Conservation (phyloP, 2,797 vertebrate species). For the Sebastolobus altivelis region DNA sequence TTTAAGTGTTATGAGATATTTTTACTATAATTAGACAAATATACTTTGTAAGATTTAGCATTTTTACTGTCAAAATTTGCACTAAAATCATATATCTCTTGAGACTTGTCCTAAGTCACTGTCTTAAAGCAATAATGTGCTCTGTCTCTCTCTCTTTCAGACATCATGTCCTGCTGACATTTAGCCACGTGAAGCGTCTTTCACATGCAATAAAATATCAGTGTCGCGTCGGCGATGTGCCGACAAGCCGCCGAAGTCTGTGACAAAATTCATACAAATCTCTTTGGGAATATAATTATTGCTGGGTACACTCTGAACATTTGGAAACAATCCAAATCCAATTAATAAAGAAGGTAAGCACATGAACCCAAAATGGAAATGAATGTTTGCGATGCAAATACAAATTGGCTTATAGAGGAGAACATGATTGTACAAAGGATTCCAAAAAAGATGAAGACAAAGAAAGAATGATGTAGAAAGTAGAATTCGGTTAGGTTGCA, state of each 20-base stretch:
- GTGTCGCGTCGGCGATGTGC: constrained; percentile 29
- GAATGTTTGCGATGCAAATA: constrained; percentile 79
- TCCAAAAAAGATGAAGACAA: constrained; percentile 66
- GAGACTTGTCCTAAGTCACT: background rate
- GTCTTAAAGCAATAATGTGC: background rate
- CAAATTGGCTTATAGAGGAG: constrained; percentile 71
- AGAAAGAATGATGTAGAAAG: constrained; percentile 54
- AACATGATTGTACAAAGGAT: constrained; percentile 69
- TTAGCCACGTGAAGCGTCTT: constrained; percentile 14
- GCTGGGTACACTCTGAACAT: constrained; percentile 73
- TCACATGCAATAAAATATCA: constrained; percentile 45
- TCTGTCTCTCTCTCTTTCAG: background rate
- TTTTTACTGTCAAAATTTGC: background rate
- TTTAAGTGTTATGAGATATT: background rate
- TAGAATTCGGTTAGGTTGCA: constrained; percentile 17
- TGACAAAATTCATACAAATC: constrained; percentile 69
- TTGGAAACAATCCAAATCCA: constrained; percentile 82
- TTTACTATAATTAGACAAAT: no score
- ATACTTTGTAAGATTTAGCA: no score
- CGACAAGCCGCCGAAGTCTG: constrained; percentile 58
- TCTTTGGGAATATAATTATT: constrained; percentile 75
- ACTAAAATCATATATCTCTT: background rate
- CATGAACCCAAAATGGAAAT: constrained; percentile 81
- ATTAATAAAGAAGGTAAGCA: constrained; percentile 76
- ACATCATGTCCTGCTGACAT: constrained; percentile 36